phyloP scores from a whole-genome alignment of 2,113 vertebrate species.

The Nanorana parkeri region DNA sequence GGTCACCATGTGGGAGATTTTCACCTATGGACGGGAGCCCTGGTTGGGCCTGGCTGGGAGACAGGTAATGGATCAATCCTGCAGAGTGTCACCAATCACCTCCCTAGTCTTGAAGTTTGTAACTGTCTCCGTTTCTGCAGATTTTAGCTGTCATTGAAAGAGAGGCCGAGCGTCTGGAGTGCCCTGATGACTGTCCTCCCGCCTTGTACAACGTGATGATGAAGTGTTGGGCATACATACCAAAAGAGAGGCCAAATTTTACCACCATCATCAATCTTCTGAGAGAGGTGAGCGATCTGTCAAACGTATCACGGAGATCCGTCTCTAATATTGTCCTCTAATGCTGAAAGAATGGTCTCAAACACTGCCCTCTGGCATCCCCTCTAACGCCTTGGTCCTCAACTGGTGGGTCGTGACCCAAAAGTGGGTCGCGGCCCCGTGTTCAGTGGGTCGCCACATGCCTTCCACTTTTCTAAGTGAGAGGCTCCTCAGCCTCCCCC shows the following conservation, averaged over 20 bases:
- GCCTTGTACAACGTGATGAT: constrained; percentile 78
- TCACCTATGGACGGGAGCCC: constrained; percentile 86
- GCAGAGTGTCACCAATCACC: too few species aligned
- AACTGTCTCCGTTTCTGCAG: constrained; percentile 59
- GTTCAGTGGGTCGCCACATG: too few species aligned
- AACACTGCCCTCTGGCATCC: too few species aligned
- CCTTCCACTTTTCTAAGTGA: too few species aligned
- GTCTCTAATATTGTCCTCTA: background rate
- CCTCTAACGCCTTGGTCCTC: too few species aligned
- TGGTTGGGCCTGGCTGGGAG: constrained; percentile 81
- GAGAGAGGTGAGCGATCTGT: constrained; percentile 76
- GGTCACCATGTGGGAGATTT: constrained; percentile 90
- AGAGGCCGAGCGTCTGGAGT: constrained; percentile 78
- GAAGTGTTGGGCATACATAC: constrained; percentile 80
- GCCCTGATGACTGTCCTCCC: constrained; percentile 79
- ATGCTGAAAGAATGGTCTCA: background rate
- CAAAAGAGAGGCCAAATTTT: constrained; percentile 80
- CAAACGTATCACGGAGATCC: too few species aligned
- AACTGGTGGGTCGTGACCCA: too few species aligned
- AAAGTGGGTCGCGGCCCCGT: too few species aligned
- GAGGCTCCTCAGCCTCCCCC: too few species aligned
- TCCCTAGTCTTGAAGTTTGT: too few species aligned
- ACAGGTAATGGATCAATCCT: constrained; percentile 69
- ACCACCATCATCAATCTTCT: constrained; percentile 70
- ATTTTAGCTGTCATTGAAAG: constrained; percentile 80